Conservation (phyloP, 1,140 invertebrate genomes). For the Camponotus vicinus region DNA sequence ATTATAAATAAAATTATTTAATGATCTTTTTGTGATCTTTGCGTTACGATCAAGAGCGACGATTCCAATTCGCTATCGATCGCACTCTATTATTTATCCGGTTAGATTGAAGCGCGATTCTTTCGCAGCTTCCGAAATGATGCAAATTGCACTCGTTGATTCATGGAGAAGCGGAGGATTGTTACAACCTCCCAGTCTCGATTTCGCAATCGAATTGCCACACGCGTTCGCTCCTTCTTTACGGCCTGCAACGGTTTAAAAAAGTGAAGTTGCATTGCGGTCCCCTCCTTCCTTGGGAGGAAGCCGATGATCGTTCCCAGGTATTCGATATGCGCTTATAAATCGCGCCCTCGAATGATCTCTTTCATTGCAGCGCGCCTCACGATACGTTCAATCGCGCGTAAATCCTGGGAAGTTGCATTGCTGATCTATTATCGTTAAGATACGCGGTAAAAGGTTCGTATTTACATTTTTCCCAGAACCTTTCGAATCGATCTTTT, state of each 20-base stretch:
- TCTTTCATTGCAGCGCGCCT: conserved; percentile 15
- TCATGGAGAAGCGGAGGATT: conserved; percentile 62
- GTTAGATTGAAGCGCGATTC: background rate
- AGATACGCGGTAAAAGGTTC: conserved; percentile 27
- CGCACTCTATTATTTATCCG: background rate
- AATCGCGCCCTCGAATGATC: conserved; percentile 63
- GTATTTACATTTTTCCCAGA: background rate
- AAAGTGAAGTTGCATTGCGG: conserved; percentile 50
- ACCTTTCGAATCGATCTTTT: conserved; percentile 28
- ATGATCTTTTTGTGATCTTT: no score
- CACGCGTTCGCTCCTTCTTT: conserved; percentile 78
- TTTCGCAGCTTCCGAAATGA: background rate
- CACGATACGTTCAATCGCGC: conserved; percentile 50
- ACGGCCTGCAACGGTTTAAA: conserved; percentile 51
- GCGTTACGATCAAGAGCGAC: background rate
- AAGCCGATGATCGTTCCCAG: conserved; percentile 61
- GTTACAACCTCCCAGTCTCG: conserved; percentile 69
- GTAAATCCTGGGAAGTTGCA: conserved; percentile 53
- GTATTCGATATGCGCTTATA: conserved; percentile 61
- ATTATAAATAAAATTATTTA: no score
- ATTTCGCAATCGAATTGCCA: conserved; percentile 79
- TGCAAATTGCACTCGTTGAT: conserved; percentile 20
- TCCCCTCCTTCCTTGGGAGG: conserved; percentile 63
- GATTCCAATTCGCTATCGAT: background rate
- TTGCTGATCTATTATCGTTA: conserved; percentile 36